Conservation (phyloP, 2,113 vertebrate genomes). For the Megaleporinus macrocephalus region DNA sequence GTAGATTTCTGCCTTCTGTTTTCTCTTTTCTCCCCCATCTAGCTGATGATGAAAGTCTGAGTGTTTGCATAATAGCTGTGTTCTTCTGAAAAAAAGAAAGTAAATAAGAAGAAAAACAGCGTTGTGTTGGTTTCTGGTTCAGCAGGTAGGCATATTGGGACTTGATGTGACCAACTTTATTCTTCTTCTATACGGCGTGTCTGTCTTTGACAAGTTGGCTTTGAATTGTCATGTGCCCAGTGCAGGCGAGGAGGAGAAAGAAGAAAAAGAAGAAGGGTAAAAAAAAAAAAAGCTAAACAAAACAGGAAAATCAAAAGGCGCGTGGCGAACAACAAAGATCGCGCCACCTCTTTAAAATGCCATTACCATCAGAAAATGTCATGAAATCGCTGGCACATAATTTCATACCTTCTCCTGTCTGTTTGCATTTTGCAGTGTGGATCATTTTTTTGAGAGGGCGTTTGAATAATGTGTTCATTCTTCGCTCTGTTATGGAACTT, state of each 20-base stretch:
- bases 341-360: conserved; percentile 49
- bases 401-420: conserved; percentile 61
- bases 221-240: conserved; percentile 59
- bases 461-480: conserved; percentile 71
- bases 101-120: not conserved
- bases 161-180: conserved; percentile 55
- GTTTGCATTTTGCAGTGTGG: conserved; percentile 73
- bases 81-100: conserved; percentile 51
- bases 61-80: conserved; percentile 53
- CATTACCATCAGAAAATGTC: conserved; percentile 62
- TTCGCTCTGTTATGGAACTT: conserved; percentile 71
- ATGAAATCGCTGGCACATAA: conserved; percentile 64
- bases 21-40: conserved; percentile 31
- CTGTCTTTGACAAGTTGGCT: conserved; percentile 55
- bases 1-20: conserved; percentile 33
- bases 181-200: conserved; percentile 22
- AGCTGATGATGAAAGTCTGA: conserved; percentile 48
- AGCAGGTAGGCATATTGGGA: conserved; percentile 51
- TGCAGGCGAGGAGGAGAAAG: conserved; percentile 7
- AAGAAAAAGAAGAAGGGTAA: conserved; percentile 20
- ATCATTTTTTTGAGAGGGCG: conserved; percentile 74
- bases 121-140: conserved; percentile 38
- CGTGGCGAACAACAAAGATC: conserved; percentile 60
- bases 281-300: conserved; percentile 48
- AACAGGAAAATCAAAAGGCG: conserved; percentile 56